Evolutionary conservation across 2,797 vertebrate genomes (phyloP), one percentile per base, ranked within the genome.

Genomic region (Lagorchestes hirsutus): DNA sequence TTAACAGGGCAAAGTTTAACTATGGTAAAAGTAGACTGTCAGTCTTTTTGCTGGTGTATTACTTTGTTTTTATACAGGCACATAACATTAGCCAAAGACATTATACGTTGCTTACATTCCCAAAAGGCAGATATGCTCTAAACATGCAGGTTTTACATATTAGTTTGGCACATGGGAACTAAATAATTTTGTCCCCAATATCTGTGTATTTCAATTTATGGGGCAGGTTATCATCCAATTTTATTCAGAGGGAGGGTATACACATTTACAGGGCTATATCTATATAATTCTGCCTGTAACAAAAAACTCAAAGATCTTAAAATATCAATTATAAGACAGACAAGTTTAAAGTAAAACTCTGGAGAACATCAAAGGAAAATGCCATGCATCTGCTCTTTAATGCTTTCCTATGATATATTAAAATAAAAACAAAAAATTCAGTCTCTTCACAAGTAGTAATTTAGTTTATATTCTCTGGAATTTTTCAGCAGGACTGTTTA

Each of bases 381-480:
- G 99, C 99, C 99, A 99, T 99, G 99, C 99, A 99, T 98, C 99
- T 99, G 98, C 98, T 99, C 99, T 99, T 99, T 98, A 97, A 97
- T 98, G 98, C 98, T 99, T 98, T 98, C 97, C 99, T 99, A 99
- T 98, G 99, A 99, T 99, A 98, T 98, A 98, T 98, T 98, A 98
- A 98, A 98, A 99, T 99, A 98, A 99, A 98, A 98, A 98, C 98
- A 98, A 98, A 98, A 67, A 67, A 67, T 98, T 98, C 98, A 99
- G 99, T 99, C 99, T 99, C 98, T 99, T 98, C 98, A 98, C 98
- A 98, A 98, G 97, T 95, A 98, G 96, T 97, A 92, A 94, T 96
- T 95, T 99, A 99, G 59, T n/a, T 62, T 14, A 62, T 99, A 99
- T 99, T 99, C 99, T 99, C 99, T 99, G 99, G 98, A 99, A 99